Conservation (phyloP, 1,140 invertebrate genomes). For the Macrobrachium rosenbergii region DNA sequence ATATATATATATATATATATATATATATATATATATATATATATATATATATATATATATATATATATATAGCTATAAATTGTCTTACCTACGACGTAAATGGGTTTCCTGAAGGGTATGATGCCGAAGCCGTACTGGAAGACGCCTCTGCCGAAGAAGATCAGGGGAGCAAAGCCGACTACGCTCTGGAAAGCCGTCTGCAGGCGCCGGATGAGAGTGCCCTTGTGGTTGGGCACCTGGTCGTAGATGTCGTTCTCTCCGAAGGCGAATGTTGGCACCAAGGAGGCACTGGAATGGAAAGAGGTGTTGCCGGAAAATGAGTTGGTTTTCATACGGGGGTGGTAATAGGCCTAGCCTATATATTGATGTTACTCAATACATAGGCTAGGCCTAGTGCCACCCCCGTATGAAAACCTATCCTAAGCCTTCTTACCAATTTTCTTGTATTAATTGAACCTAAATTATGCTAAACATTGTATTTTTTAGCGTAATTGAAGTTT, state of each 20-base stretch:
- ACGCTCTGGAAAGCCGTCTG: slow-evolving; percentile 80
- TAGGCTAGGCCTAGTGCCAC: no score
- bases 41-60: background rate
- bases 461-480: no score
- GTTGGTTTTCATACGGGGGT: no score
- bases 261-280: slow-evolving; percentile 92
- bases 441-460: no score
- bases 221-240: slow-evolving; percentile 81
- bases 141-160: slow-evolving; percentile 87
- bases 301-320: no score
- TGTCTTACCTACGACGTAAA: slow-evolving; percentile 86
- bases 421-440: no score
- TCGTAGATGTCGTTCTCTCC: slow-evolving; percentile 91
- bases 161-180: slow-evolving; percentile 83
- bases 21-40: background rate
- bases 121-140: slow-evolving; percentile 92
- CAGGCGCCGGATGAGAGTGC: slow-evolving; percentile 78
- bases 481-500: no score
- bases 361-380: no score
- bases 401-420: no score
- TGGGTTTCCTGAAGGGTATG: slow-evolving; percentile 82
- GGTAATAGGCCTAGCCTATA: background rate
- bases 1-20: background rate
- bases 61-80: background rate
- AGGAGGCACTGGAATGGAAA: slow-evolving; percentile 75